phyloP scores from a whole-genome alignment of 2,113 vertebrate genomes.

The Hylia prasina region DNA sequence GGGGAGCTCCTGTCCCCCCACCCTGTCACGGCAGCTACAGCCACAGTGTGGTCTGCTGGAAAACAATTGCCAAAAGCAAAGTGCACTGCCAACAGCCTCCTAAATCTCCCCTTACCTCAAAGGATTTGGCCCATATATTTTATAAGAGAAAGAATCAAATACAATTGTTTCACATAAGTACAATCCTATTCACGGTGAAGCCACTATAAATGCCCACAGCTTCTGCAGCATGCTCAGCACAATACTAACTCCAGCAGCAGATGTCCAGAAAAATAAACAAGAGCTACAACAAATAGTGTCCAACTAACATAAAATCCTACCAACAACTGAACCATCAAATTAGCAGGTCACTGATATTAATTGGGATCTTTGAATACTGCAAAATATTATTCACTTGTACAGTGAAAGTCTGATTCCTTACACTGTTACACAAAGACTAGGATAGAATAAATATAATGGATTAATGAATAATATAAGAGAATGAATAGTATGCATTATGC shows the following conservation, averaged over 20 bases:
- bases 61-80: not conserved
- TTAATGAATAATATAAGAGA: constrained; percentile 31
- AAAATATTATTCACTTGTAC: not conserved
- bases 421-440: not conserved
- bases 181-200: not conserved
- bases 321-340: not conserved
- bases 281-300: not conserved
- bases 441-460: constrained; percentile 35
- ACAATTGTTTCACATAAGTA: not conserved
- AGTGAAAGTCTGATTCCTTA: constrained; percentile 32
- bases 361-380: not conserved
- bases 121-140: not conserved
- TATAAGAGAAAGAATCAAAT: not conserved
- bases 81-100: not conserved
- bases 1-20: not conserved
- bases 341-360: constrained; percentile 11
- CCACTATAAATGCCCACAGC: not conserved
- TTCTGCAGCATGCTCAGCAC: rapidly evolving
- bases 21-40: not conserved
- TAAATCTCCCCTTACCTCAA: not conserved
- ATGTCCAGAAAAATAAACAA: not conserved
- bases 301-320: not conserved
- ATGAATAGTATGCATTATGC: constrained; percentile 24
- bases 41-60: rapidly evolving
- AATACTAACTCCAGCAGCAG: not conserved